These are phyloP conservation scores for Cerastis rubricosa DNA, from an alignment of 2,888 invertebrate species.

Conservation along the genomic window DNA sequence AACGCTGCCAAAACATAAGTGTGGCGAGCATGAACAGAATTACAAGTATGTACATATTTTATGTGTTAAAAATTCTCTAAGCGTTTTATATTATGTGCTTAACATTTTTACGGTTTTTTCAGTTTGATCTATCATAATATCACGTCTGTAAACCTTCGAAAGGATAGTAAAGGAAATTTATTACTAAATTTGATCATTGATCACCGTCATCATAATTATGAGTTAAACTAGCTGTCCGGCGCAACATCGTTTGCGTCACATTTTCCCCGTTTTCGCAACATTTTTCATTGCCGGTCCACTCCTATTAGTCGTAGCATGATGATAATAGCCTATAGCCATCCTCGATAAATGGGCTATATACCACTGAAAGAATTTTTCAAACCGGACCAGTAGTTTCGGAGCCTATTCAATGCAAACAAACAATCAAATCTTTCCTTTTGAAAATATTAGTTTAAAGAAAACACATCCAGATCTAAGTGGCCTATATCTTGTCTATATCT, in stretches of 20 bases:
- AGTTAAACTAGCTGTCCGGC: no score
- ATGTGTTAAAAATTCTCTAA: conserved; percentile 13
- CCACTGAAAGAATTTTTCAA: no score
- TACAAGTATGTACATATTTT: conserved; percentile 14
- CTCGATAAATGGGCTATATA: no score
- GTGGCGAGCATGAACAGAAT: conserved; percentile 40
- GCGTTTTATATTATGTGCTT: conserved; percentile 2
- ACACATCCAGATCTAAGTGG: background rate
- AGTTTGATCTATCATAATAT: background rate
- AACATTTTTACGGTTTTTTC: background rate
- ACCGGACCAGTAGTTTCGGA: no score
- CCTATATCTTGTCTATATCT: background rate
- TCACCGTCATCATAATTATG: background rate
- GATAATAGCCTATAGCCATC: no score
- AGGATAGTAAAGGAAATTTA: background rate
- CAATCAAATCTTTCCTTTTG: no score
- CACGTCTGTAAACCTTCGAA: background rate
- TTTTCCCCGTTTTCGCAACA: no score
- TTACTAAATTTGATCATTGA: background rate
- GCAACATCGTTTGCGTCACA: no score
- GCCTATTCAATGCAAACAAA: no score
- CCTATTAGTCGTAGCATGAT: no score
- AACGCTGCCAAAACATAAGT: conserved; percentile 38
- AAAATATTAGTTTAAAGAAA: no score
- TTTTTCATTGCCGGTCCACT: no score